A percentile compares a stretch with the other conserved stretches of the same genome.
Evolutionary conservation across 2,797 vertebrate genomes (phyloP).

Genomic region (Smutsia gigantea): DNA sequence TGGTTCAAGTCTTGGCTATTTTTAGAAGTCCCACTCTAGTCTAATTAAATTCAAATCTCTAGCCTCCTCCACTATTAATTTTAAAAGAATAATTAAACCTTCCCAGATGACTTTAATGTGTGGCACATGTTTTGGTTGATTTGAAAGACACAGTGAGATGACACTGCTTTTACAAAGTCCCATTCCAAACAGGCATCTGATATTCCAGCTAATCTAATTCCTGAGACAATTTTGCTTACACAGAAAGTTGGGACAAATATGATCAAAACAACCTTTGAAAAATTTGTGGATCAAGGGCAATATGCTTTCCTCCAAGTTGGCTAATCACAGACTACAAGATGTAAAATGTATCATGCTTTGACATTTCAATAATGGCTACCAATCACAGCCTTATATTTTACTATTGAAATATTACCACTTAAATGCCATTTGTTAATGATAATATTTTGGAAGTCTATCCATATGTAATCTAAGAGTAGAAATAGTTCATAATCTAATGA

Average conservation of each 20-base stretch:
- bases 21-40: background rate
- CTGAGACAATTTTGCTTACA: slow-evolving; percentile 39
- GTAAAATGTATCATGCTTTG: slow-evolving; percentile 78
- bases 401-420: slow-evolving; percentile 40
- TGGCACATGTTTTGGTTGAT: background rate
- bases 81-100: background rate
- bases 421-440: slow-evolving; percentile 35
- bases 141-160: background rate
- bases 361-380: slow-evolving; percentile 79
- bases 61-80: background rate
- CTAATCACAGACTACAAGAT: slow-evolving; percentile 65
- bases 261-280: slow-evolving; percentile 66
- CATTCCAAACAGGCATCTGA: background rate
- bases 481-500: slow-evolving; percentile 58
- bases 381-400: slow-evolving; percentile 77
- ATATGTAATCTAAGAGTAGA: slow-evolving; percentile 6
- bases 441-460: background rate
- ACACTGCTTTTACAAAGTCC: background rate
- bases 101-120: background rate
- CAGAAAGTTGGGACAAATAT: slow-evolving; percentile 2
- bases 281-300: slow-evolving; percentile 53
- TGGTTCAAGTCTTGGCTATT: background rate
- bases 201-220: slow-evolving; percentile 14
- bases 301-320: slow-evolving; percentile 64
- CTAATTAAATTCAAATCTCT: slow-evolving; percentile 3